Percentiles rank a stretch among this genome's conserved stretches.
phyloP scores from a whole-genome alignment of 2,797 vertebrate species.

The Acomys russatus region DNA sequence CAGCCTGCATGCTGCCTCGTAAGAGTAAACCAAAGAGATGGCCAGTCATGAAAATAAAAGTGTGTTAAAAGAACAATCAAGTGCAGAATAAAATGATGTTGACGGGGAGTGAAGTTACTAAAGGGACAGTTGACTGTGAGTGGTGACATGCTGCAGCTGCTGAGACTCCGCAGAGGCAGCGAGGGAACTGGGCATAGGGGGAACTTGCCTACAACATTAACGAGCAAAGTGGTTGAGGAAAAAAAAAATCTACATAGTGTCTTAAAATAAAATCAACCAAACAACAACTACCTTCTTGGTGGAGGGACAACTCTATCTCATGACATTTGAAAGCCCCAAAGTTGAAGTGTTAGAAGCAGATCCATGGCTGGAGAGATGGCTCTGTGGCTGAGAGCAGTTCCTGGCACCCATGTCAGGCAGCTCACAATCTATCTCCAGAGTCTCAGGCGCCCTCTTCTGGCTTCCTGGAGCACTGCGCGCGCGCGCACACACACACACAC shows the following conservation, averaged over 20 bases:
- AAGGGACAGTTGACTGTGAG: accelerated
- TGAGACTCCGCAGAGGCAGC: background rate
- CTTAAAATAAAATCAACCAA: background rate
- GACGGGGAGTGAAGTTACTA: accelerated
- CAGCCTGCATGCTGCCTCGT: background rate
- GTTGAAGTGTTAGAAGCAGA: background rate
- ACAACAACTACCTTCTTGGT: background rate
- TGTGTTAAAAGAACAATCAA: background rate
- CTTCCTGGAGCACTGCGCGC: background rate
- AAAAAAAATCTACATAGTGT: too few species aligned
- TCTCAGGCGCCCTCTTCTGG: background rate
- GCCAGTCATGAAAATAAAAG: background rate
- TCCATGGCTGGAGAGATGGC: background rate
- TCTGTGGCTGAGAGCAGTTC: background rate
- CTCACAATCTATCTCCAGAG: background rate
- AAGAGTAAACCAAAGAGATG: background rate
- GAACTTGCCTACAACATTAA: background rate
- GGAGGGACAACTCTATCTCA: background rate
- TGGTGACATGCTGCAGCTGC: accelerated
- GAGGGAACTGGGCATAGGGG: background rate
- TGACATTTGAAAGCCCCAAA: accelerated
- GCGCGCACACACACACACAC: too few species aligned
- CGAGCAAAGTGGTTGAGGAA: background rate
- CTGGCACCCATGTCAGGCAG: background rate
- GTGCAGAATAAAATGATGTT: background rate